phyloP scores from a whole-genome alignment of 2,888 invertebrate species.

The Leptothorax acervorum region DNA sequence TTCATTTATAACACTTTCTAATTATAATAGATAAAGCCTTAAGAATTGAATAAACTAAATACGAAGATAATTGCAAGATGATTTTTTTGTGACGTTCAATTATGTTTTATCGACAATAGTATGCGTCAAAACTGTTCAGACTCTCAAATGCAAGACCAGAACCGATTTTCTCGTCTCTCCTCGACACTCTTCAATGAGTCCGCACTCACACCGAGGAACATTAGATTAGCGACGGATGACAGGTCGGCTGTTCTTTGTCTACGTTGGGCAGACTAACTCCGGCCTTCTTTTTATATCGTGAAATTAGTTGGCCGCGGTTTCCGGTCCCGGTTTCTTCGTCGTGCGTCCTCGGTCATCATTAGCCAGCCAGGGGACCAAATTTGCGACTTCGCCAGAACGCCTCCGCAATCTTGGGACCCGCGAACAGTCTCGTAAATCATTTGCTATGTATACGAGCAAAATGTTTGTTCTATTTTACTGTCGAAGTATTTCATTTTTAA shows the following conservation, averaged over 20 bases:
- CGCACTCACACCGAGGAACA: slow-evolving; percentile 56
- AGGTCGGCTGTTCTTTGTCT: slow-evolving; percentile 77
- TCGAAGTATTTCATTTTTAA: background rate
- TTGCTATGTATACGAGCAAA: background rate
- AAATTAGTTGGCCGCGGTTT: slow-evolving; percentile 82
- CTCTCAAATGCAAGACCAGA: background rate
- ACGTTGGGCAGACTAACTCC: slow-evolving; percentile 68
- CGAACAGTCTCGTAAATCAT: slow-evolving; percentile 33
- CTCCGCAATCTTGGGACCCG: slow-evolving; percentile 31
- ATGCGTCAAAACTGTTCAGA: slow-evolving; percentile 11
- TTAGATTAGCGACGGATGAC: slow-evolving; percentile 74
- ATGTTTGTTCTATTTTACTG: slow-evolving; percentile 4
- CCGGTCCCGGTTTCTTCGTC: slow-evolving; percentile 78
- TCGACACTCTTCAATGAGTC: slow-evolving; percentile 53
- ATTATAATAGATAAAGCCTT: background rate
- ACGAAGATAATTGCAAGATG: background rate
- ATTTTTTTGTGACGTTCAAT: background rate
- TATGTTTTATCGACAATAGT: background rate
- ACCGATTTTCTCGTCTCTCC: slow-evolving; percentile 21
- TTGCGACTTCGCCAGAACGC: slow-evolving; percentile 59
- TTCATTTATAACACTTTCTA: slow-evolving; percentile 15
- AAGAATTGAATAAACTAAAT: background rate
- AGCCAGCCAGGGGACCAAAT: slow-evolving; percentile 68
- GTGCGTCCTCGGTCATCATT: slow-evolving; percentile 74
- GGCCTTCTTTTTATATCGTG: slow-evolving; percentile 80